These are phyloP conservation scores for Gobio occitaniae DNA, from an alignment of 2,797 vertebrate species.

Conservation along the genomic window DNA sequence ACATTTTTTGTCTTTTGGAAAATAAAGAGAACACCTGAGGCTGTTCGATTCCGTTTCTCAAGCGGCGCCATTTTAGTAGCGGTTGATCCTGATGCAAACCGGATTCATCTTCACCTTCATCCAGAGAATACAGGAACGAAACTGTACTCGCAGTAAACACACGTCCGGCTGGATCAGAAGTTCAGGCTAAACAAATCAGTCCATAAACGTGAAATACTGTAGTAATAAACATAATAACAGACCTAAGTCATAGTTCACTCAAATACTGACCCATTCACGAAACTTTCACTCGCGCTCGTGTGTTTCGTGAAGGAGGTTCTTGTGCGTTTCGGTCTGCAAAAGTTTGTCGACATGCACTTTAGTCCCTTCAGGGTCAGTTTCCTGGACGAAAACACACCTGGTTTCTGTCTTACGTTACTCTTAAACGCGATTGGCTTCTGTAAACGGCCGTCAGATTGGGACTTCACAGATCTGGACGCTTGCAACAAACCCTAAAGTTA, in stretches of 20 bases:
- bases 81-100: constrained; percentile 35
- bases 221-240: not conserved
- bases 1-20: constrained; percentile 61
- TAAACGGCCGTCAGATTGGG: not conserved
- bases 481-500: not conserved
- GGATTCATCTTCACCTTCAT: constrained; percentile 19
- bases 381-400: not conserved
- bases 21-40: constrained; percentile 70
- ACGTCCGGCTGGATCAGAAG: not conserved
- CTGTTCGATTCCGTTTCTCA: constrained; percentile 47
- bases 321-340: not conserved
- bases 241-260: not conserved
- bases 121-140: constrained; percentile 27
- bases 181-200: not conserved
- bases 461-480: not conserved
- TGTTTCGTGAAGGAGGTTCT: not conserved
- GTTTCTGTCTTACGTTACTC: not conserved
- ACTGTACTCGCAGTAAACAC: not conserved
- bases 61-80: constrained; percentile 40
- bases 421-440: not conserved
- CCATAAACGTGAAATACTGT: not conserved
- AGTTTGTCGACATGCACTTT: not conserved
- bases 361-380: not conserved
- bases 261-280: not conserved
- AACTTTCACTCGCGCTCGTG: not conserved